phyloP scores from a whole-genome alignment of 2,797 vertebrate genomes.

The Epinephelus malabaricus region DNA sequence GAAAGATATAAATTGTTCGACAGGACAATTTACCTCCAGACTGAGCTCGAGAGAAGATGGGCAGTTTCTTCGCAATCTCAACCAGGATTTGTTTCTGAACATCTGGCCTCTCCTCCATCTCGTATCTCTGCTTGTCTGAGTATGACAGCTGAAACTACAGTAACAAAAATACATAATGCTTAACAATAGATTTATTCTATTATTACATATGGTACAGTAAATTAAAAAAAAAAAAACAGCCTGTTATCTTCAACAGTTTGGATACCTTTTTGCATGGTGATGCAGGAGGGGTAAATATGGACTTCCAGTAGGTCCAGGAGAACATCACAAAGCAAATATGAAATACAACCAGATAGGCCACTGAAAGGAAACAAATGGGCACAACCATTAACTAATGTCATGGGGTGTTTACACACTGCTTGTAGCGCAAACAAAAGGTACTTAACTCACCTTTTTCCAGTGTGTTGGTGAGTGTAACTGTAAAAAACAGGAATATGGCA shows the following conservation, averaged over 20 bases:
- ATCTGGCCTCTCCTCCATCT: slow-evolving; percentile 94
- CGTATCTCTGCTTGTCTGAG: slow-evolving; percentile 94
- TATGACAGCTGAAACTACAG: slow-evolving; percentile 95
- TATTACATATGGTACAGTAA: background rate
- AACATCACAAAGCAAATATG: slow-evolving; percentile 97
- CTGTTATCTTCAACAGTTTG: background rate
- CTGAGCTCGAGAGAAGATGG: slow-evolving; percentile 93
- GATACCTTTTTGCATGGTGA: slow-evolving; percentile 95
- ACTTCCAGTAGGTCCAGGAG: slow-evolving; percentile 98
- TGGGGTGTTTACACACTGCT: background rate
- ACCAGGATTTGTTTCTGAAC: slow-evolving; percentile 94
- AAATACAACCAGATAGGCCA: slow-evolving; percentile 93
- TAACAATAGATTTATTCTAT: background rate
- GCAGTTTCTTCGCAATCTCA: slow-evolving; percentile 93
- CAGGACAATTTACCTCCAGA: slow-evolving; percentile 88
- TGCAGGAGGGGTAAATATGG: slow-evolving; percentile 94
- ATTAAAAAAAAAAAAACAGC: background rate
- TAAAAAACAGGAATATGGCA: slow-evolving; percentile 58
- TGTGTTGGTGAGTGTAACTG: slow-evolving; percentile 94
- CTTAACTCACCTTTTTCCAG: slow-evolving; percentile 92
- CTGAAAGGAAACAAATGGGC: slow-evolving; percentile 79
- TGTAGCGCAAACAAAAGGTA: background rate
- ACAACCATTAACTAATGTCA: background rate
- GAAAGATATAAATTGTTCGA: background rate
- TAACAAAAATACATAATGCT: background rate